Conservation (phyloP, 2,797 vertebrate genomes). For the Silurus aristotelis region DNA sequence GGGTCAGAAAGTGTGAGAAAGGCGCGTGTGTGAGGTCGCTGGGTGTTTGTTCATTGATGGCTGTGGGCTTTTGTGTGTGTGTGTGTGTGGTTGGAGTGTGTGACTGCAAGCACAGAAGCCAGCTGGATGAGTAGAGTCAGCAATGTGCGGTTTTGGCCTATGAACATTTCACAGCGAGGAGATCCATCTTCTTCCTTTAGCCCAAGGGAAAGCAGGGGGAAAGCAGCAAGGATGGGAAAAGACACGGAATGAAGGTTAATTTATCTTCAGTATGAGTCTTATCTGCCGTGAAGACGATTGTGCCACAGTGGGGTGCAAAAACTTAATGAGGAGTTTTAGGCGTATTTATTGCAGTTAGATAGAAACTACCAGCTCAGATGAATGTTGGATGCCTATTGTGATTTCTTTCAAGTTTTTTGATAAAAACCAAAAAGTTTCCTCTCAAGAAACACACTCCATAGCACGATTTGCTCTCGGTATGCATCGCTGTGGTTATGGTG, state of each 20-base stretch:
- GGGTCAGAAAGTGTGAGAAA: conserved; percentile 36
- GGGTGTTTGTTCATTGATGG: conserved; percentile 23
- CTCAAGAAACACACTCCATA: too few relatives aligned
- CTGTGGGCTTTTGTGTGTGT: conserved; percentile 22
- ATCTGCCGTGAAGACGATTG: not conserved
- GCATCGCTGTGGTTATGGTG: too few relatives aligned
- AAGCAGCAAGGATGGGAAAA: conserved; percentile 20
- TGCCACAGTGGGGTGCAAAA: not conserved
- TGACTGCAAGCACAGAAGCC: conserved; percentile 36
- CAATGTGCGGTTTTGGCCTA: conserved; percentile 51
- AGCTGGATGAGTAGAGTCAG: conserved; percentile 51
- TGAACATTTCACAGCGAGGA: conserved; percentile 42
- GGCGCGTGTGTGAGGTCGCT: conserved; percentile 26
- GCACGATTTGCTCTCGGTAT: too few relatives aligned
- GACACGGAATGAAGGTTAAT: conserved; percentile 46
- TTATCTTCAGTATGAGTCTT: conserved; percentile 45
- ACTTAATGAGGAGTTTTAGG: conserved; percentile 29
- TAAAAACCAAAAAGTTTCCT: too few relatives aligned
- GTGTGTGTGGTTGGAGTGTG: conserved; percentile 37
- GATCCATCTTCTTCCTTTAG: conserved; percentile 45
- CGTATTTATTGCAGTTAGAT: conserved; percentile 20
- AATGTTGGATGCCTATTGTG: not conserved
- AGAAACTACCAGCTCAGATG: not conserved
- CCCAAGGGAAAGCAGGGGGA: conserved; percentile 34
- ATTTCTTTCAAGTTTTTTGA: too few relatives aligned